Conservation (phyloP, 2,797 vertebrate species). For the Chiroxiphia lanceolata region DNA sequence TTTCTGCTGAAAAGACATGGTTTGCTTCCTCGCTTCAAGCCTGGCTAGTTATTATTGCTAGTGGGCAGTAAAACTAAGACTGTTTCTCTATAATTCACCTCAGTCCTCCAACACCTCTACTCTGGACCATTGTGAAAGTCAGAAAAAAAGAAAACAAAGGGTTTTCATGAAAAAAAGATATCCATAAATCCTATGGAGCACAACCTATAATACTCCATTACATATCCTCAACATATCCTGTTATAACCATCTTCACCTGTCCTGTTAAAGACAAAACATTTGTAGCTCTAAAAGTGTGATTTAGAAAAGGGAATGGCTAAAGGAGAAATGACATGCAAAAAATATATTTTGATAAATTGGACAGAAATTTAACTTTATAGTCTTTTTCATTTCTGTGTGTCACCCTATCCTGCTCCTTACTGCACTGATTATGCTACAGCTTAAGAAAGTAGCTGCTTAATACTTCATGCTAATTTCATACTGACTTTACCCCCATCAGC, state of each 20-base stretch:
- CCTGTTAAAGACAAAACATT: neutral
- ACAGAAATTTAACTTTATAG: neutral
- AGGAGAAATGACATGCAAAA: neutral
- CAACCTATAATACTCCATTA: neutral
- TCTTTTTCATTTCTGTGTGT: neutral
- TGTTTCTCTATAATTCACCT: neutral
- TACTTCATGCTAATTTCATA: constrained; percentile 42
- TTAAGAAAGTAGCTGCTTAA: constrained; percentile 48
- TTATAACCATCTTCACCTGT: neutral
- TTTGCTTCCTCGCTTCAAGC: neutral
- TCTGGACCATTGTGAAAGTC: neutral
- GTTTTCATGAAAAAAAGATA: neutral
- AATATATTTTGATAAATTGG: neutral
- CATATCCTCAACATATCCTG: neutral
- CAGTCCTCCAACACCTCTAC: neutral
- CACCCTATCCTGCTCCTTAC: neutral
- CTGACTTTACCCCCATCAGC: constrained; percentile 36
- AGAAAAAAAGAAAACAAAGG: neutral
- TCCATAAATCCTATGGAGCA: neutral
- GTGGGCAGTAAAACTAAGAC: neutral
- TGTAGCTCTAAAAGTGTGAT: neutral
- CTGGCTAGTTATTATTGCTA: neutral
- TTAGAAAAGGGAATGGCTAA: neutral
- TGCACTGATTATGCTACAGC: neutral
- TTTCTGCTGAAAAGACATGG: neutral